phyloP scores from a whole-genome alignment of 2,797 vertebrate genomes.

The Mionectes olivaceus region DNA sequence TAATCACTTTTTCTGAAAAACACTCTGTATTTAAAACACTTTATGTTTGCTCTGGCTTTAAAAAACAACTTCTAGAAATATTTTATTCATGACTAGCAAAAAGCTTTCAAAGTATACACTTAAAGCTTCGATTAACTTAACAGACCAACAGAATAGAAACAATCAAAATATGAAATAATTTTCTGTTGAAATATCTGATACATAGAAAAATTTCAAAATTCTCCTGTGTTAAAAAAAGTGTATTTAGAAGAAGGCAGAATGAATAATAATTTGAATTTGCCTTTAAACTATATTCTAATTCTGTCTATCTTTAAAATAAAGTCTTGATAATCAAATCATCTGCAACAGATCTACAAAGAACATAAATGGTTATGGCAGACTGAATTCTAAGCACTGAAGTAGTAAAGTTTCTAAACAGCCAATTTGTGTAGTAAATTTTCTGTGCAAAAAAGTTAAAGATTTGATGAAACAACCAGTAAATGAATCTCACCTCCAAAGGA shows the following conservation, averaged over 20 bases:
- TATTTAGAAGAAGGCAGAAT: not conserved
- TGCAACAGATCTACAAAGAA: not conserved
- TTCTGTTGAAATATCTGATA: not conserved
- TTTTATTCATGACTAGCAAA: not conserved
- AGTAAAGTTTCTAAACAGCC: not conserved
- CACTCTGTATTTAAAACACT: not conserved
- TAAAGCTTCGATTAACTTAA: not conserved
- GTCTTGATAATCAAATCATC: not conserved
- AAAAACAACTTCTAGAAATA: not conserved
- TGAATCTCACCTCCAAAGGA: not conserved
- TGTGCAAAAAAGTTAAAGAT: not conserved
- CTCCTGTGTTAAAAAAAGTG: not conserved
- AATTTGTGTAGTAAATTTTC: not conserved
- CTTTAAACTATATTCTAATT: constrained; percentile 5
- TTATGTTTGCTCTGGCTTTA: not conserved
- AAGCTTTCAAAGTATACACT: not conserved
- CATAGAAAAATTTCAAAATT: not conserved
- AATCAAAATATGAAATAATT: not conserved
- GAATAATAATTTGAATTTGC: not conserved
- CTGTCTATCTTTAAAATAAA: not conserved
- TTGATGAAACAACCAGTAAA: not conserved
- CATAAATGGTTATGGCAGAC: not conserved
- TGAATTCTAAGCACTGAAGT: not conserved
- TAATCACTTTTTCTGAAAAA: not conserved
- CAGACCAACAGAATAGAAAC: not conserved